Evolutionary conservation across 1,140 invertebrate species (phyloP), one percentile per base, ranked within the genome.

Genomic region (Sminthurides bifidus): DNA sequence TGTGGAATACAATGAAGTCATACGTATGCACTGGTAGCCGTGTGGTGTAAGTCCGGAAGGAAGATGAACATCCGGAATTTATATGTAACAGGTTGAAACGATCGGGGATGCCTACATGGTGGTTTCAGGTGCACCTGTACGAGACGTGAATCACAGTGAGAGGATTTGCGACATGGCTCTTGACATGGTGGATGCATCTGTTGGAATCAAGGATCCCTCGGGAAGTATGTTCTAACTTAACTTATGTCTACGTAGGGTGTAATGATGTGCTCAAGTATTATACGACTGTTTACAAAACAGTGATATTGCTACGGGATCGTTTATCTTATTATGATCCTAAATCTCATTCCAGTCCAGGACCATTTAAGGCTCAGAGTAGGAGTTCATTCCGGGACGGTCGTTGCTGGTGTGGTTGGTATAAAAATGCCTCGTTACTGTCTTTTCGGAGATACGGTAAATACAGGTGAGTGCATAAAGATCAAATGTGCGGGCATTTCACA

Each of bases 341-440:
- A 35, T 8, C 29, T 51, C 31, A 4, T 31, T 55, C n/a, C 30
- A 52, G 63, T 56, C 26, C 33, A 31, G 23, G 59, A 61, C 2
- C 87, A 90, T 75, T 75, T 97, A 51, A 79, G 82, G 66, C 92
- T 95, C 60, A 75, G 92, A 61, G 85, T 95, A 2, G 92, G 92
- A 4, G 81, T 91, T 8, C 87, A 92, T 68, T 87, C 86, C 2
- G 88, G 89, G 0, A 84, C 87, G 2, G 90, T 94, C 1, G 24
- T 92, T 0, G 91, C 92, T 1, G 92, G 92, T 15, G 93, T 95
- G 23, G 92, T 96, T 1, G 92, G 92, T 0, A 69, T 92, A 0
- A 95, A 93, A 74, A 95, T 95, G 91, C 91, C 90, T 0, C 74
- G 87, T n/a, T 92, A 91, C 71, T 92, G 88, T 66, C 72, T 94